A percentile compares a stretch with the other conserved stretches of the same genome.
Evolutionary conservation across 1,140 invertebrate species (phyloP).

Genomic region (Steinernema khuongi): DNA sequence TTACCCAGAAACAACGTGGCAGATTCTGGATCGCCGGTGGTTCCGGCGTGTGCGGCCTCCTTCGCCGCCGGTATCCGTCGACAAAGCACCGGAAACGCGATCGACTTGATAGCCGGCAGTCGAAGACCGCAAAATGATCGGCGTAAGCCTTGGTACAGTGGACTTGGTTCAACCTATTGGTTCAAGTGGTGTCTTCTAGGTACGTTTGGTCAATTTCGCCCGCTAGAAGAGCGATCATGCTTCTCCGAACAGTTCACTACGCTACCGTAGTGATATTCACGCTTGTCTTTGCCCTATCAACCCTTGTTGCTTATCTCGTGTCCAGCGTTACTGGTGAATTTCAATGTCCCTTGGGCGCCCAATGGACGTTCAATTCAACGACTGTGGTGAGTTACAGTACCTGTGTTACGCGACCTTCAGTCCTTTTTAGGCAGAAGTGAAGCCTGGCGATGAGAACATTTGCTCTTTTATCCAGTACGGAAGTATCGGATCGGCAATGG

Average conservation of each 20-base stretch:
- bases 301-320: not conserved
- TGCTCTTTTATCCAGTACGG: not conserved
- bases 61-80: not conserved
- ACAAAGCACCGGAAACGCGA: not conserved
- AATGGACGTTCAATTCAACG: not conserved
- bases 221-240: not conserved
- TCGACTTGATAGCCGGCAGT: not conserved
- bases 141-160: not conserved
- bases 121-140: not conserved
- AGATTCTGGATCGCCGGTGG: not conserved
- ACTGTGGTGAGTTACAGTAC: not conserved
- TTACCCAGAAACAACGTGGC: not conserved
- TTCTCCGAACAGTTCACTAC: not conserved
- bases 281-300: not conserved
- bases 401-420: too few species aligned
- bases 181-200: not conserved
- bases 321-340: not conserved
- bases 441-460: not conserved
- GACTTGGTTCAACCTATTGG: not conserved
- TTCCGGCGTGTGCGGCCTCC: not conserved
- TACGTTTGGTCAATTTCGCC: not conserved
- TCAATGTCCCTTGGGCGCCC: constrained; percentile 4
- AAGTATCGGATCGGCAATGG: not conserved
- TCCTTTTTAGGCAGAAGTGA: too few species aligned
- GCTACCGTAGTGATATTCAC: not conserved